Conservation (phyloP, 2,113 vertebrate species). For the Galemys pyrenaicus region DNA sequence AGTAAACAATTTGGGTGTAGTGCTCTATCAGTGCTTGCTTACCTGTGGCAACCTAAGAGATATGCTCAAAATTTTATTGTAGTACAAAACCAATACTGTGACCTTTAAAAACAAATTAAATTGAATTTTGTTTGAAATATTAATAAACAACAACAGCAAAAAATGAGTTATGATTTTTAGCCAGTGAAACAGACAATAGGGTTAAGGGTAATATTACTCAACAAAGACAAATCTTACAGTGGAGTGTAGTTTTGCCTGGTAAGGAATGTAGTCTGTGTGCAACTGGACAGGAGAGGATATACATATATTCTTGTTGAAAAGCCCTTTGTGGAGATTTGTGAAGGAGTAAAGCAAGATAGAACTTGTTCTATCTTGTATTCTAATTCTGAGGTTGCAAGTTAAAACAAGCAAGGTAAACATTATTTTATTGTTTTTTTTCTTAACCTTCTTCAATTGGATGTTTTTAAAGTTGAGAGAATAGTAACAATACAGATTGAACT, state of each 20-base stretch:
- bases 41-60: slow-evolving; percentile 2
- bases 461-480: slow-evolving; percentile 64
- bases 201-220: slow-evolving; percentile 37
- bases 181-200: not conserved
- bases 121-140: slow-evolving; percentile 71
- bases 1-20: not conserved
- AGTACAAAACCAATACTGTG: not conserved
- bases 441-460: slow-evolving; percentile 52
- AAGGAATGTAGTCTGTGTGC: slow-evolving; percentile 62
- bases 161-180: not conserved
- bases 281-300: not conserved
- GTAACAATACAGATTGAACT: not conserved
- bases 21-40: not conserved
- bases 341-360: slow-evolving; percentile 78
- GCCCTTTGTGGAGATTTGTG: slow-evolving; percentile 61
- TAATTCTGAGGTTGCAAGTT: slow-evolving; percentile 80
- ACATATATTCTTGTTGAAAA: slow-evolving; percentile 58
- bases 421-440: slow-evolving; percentile 66
- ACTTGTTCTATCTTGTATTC: slow-evolving; percentile 69
- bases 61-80: slow-evolving; percentile 47
- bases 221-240: slow-evolving; percentile 36
- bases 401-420: slow-evolving; percentile 72
- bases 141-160: slow-evolving; percentile 6
- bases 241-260: slow-evolving; percentile 53
- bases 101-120: slow-evolving; percentile 31